Conservation (phyloP, 1,140 invertebrate genomes). For the Drosophila bifasciata region DNA sequence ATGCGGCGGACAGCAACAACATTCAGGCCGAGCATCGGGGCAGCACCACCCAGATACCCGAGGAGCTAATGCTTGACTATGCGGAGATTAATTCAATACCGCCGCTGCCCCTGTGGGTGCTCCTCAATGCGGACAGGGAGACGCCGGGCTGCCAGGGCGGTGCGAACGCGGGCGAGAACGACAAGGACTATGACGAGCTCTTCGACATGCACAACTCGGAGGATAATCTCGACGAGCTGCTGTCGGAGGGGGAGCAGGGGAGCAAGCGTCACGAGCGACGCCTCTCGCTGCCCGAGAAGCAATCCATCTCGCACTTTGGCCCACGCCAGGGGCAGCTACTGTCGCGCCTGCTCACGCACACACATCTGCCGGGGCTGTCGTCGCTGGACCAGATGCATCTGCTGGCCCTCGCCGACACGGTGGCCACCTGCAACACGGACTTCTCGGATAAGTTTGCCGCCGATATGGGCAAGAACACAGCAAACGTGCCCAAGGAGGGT, state of each 20-base stretch:
- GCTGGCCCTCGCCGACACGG: conserved; percentile 97
- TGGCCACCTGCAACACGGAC: conserved; percentile 95
- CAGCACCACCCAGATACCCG: conserved; percentile 88
- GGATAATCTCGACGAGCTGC: conserved; percentile 92
- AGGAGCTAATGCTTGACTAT: conserved; percentile 96
- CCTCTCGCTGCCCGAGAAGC: conserved; percentile 88
- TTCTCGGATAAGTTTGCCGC: conserved; percentile 93
- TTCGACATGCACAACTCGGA: conserved; percentile 92
- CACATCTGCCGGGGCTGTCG: conserved; percentile 97
- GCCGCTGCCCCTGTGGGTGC: conserved; percentile 97
- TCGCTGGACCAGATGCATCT: conserved; percentile 99
- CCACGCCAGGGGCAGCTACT: conserved; percentile 91
- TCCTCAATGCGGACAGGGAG: conserved; percentile 97
- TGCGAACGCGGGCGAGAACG: conserved; percentile 84
- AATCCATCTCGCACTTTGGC: conserved; percentile 92
- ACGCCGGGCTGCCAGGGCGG: conserved; percentile 85
- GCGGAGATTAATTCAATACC: conserved; percentile 98
- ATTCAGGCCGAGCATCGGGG: conserved; percentile 87
- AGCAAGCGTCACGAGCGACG: conserved; percentile 87
- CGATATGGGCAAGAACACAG: conserved; percentile 88
- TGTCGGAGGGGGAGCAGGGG: conserved; percentile 87
- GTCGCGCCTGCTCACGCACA: conserved; percentile 96
- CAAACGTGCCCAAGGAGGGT: conserved; percentile 87
- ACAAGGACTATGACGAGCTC: conserved; percentile 93
- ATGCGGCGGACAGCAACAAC: conserved; percentile 85